These are phyloP conservation scores for Dynastes maya DNA, from an alignment of 2,888 invertebrate species.

Conservation along the genomic window DNA sequence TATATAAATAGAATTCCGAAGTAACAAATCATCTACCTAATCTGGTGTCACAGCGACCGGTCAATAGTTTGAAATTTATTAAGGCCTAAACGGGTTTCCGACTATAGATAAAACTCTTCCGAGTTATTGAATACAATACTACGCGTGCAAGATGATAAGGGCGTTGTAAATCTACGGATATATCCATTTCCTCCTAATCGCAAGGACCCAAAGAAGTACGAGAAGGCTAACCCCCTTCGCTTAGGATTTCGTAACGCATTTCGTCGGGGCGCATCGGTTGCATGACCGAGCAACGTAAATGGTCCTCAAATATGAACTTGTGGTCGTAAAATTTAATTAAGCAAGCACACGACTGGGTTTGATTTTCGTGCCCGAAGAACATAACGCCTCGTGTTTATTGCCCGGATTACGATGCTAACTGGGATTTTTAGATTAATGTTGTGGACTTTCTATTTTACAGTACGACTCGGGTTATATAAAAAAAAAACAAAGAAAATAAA, in stretches of 20 bases:
- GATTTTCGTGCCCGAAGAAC: slow-evolving; percentile 30
- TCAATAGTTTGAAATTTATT: slow-evolving; percentile 43
- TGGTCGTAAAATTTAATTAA: slow-evolving; percentile 6
- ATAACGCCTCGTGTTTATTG: slow-evolving; percentile 25
- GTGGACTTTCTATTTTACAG: slow-evolving; percentile 20
- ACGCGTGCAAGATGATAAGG: slow-evolving; percentile 33
- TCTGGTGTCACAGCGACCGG: slow-evolving; percentile 22
- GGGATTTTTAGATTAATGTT: slow-evolving; percentile 21
- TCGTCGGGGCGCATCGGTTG: neutral
- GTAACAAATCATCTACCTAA: slow-evolving; percentile 39
- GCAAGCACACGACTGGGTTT: slow-evolving; percentile 1
- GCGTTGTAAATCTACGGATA: slow-evolving; percentile 21
- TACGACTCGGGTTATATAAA: neutral
- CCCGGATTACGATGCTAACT: slow-evolving; percentile 17
- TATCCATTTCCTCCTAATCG: neutral
- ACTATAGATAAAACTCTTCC: slow-evolving; percentile 31
- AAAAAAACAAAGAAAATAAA: neutral
- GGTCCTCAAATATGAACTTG: slow-evolving; percentile 9
- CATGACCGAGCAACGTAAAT: slow-evolving; percentile 10
- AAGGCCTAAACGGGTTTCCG: slow-evolving; percentile 32
- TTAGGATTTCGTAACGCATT: neutral
- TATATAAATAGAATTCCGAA: slow-evolving; percentile 2
- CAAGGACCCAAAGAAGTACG: neutral
- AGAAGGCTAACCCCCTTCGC: neutral
- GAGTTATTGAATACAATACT: slow-evolving; percentile 40